Evolutionary conservation across 1,140 invertebrate species (phyloP).

Genomic region (Zaprionus taronus): DNA sequence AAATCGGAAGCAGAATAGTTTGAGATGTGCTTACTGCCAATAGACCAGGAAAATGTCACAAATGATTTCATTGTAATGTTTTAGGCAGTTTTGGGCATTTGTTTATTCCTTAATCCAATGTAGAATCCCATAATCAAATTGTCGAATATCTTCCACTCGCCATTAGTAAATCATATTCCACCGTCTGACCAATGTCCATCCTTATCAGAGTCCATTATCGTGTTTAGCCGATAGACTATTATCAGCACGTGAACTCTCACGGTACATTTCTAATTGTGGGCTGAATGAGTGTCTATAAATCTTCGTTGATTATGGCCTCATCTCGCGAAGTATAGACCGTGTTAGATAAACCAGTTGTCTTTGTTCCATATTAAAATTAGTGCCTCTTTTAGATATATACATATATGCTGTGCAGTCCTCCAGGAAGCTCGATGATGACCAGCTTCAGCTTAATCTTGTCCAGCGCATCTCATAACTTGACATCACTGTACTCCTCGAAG

Average conservation of each 20-base stretch:
- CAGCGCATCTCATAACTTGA: conserved; percentile 92
- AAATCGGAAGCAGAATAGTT: neutral
- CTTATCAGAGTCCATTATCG: conserved; percentile 69
- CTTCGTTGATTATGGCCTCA: conserved; percentile 87
- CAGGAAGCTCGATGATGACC: conserved; percentile 73
- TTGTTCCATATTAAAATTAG: too few relatives aligned
- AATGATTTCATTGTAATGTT: neutral
- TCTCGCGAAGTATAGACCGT: conserved; percentile 90
- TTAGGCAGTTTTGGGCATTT: neutral
- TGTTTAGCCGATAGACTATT: conserved; percentile 64
- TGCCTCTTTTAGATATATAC: too few relatives aligned
- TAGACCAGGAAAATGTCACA: neutral
- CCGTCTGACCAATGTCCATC: conserved; percentile 60
- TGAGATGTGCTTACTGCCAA: neutral
- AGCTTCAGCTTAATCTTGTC: conserved; percentile 90
- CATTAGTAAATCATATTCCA: conserved; percentile 84
- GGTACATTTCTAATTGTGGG: conserved; percentile 85
- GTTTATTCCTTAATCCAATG: conserved; percentile 86
- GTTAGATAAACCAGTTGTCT: too few relatives aligned
- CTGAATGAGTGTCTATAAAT: conserved; percentile 89
- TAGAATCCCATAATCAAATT: conserved; percentile 85
- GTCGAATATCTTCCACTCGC: conserved; percentile 84
- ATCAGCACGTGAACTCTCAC: conserved; percentile 62
- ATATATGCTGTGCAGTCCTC: conserved; percentile 85
- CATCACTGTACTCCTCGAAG: conserved; percentile 89